A percentile compares a stretch with the other conserved stretches of the same genome.
Evolutionary conservation across 1,140 invertebrate genomes (phyloP).

Genomic region (Gerris buenoi): DNA sequence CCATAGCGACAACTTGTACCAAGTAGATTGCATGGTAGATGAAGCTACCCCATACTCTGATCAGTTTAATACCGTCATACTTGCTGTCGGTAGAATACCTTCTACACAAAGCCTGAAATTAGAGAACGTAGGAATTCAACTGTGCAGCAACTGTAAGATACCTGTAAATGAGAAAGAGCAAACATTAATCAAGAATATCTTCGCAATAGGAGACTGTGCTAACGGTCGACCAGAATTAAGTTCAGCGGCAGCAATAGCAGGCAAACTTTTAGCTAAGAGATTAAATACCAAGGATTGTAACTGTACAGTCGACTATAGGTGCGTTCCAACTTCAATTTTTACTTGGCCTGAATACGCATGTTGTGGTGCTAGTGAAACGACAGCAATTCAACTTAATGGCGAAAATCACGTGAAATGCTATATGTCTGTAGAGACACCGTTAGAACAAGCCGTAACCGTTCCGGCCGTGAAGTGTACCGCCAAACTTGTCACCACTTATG

Average conservation of each 20-base stretch:
- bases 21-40: slow-evolving; percentile 12
- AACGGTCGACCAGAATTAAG: slow-evolving; percentile 50
- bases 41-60: slow-evolving; percentile 27
- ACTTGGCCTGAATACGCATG: slow-evolving; percentile 53
- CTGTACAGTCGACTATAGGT: slow-evolving; percentile 35
- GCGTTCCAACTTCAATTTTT: slow-evolving; percentile 53
- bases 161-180: slow-evolving; percentile 25
- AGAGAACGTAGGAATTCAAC: slow-evolving; percentile 36
- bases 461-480: slow-evolving; percentile 41
- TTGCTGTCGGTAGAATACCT: slow-evolving; percentile 48
- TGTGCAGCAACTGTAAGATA: slow-evolving; percentile 28
- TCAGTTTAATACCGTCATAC: slow-evolving; percentile 38
- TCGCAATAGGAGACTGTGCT: slow-evolving; percentile 45
- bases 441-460: slow-evolving; percentile 39
- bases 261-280: slow-evolving; percentile 37
- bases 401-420: slow-evolving; percentile 40
- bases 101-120: slow-evolving; percentile 41
- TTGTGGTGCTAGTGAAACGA: slow-evolving; percentile 47
- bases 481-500: slow-evolving; percentile 42
- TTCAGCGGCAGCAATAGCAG: slow-evolving; percentile 52
- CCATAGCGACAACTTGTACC: slow-evolving; percentile 11
- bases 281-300: slow-evolving; percentile 22
- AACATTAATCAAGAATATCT: slow-evolving; percentile 33
- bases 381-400: slow-evolving; percentile 40
- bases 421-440: slow-evolving; percentile 41